Conservation (phyloP, 1,140 invertebrate species). For the Scaptomyza graminum region DNA sequence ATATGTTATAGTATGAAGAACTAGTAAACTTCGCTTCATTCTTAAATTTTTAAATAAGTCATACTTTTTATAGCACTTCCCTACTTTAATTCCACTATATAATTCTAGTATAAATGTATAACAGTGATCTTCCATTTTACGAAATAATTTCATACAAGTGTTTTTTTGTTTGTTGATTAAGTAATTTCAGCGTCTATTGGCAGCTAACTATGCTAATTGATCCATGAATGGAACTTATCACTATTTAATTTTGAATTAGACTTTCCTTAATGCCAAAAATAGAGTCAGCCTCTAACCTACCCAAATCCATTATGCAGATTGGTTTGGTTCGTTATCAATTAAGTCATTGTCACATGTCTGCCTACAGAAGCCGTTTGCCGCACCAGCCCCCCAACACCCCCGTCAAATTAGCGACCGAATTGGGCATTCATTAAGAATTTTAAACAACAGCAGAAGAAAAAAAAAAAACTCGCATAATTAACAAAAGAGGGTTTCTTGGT, state of each 20-base stretch:
- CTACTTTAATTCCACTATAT: no score
- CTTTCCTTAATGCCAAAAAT: conserved; percentile 29
- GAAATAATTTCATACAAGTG: no score
- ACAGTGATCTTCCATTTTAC: no score
- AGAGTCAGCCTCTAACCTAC: conserved; percentile 9
- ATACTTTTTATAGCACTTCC: no score
- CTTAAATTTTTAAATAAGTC: no score
- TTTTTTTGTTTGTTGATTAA: background rate
- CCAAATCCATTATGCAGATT: conserved; percentile 62
- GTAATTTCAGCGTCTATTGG: background rate
- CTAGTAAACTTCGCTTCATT: no score
- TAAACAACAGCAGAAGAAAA: conserved; percentile 36
- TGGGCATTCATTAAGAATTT: conserved; percentile 79
- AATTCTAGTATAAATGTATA: no score
- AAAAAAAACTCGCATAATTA: conserved; percentile 70
- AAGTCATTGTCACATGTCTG: conserved; percentile 71
- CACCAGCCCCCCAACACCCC: conserved; percentile 20
- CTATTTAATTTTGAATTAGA: conserved; percentile 11
- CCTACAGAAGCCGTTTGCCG: conserved; percentile 29
- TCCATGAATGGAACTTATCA: conserved; percentile 5
- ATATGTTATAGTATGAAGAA: no score
- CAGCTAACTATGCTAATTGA: background rate
- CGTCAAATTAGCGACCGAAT: conserved; percentile 22
- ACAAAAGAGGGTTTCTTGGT: conserved; percentile 54
- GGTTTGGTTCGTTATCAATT: conserved; percentile 72